phyloP scores from a whole-genome alignment of 2,113 vertebrate genomes.

The Australoheros scitulus region DNA sequence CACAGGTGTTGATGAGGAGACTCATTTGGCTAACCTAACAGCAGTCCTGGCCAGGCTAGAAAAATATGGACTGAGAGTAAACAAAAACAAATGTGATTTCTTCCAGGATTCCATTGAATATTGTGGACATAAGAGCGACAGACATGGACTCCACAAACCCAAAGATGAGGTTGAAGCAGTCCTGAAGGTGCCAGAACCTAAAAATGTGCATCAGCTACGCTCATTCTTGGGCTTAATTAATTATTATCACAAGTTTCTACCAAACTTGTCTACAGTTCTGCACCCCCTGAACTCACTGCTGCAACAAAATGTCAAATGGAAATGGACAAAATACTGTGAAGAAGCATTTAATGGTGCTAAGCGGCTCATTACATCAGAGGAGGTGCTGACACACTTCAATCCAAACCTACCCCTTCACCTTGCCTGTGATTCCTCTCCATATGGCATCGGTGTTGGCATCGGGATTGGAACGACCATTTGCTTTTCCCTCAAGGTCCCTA shows the following conservation, averaged over 20 bases:
- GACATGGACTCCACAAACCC: background rate
- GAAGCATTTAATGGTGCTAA: too few relatives aligned
- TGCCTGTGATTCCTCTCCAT: background rate
- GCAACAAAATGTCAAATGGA: too few relatives aligned
- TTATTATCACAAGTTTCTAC: too few relatives aligned
- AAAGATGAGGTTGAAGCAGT: background rate
- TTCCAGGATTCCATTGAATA: background rate
- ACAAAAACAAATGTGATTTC: background rate
- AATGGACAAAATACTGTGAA: too few relatives aligned
- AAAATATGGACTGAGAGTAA: background rate
- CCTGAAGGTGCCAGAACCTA: rapidly evolving
- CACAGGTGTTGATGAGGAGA: background rate
- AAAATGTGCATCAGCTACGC: background rate
- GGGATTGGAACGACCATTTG: background rate
- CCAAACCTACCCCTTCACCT: too few relatives aligned
- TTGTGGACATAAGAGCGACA: background rate
- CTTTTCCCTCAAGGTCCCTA: background rate
- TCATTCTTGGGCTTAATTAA: background rate
- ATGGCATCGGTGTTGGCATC: background rate
- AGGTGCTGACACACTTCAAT: too few relatives aligned
- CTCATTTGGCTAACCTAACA: background rate
- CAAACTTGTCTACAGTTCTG: too few relatives aligned
- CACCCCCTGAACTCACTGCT: too few relatives aligned
- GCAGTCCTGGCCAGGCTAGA: background rate
- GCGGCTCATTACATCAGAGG: too few relatives aligned